Percentiles rank a stretch among this genome's conserved stretches.
phyloP scores from a whole-genome alignment of 2,888 invertebrate species.

The Apocheima hispidaria region DNA sequence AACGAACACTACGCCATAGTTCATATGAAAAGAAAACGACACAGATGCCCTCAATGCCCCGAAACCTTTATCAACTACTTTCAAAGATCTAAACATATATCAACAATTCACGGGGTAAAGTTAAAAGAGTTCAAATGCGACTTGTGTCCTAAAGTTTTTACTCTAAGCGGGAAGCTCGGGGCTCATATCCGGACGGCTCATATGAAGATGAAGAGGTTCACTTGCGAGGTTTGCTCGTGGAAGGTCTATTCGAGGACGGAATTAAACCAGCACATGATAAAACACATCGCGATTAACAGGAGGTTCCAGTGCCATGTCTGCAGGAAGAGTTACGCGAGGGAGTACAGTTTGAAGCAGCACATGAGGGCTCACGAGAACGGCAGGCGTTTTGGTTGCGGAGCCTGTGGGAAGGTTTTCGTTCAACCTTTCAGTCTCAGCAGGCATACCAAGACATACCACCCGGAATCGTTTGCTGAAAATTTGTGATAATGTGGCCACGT shows the following conservation, averaged over 20 bases:
- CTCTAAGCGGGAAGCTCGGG: conserved; percentile 70
- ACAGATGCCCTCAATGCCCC: conserved; percentile 73
- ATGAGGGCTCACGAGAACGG: conserved; percentile 78
- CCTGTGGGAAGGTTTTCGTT: conserved; percentile 72
- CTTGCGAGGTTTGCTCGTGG: conserved; percentile 82
- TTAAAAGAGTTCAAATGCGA: conserved; percentile 76
- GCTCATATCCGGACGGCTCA: conserved; percentile 74
- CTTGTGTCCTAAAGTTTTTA: conserved; percentile 73
- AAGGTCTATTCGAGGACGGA: conserved; percentile 84
- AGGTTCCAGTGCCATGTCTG: conserved; percentile 81
- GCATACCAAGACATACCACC: conserved; percentile 74
- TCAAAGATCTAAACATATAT: conserved; percentile 76
- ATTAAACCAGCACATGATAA: conserved; percentile 83
- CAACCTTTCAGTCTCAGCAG: conserved; percentile 77
- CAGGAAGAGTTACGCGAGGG: conserved; percentile 80
- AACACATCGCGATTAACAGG: conserved; percentile 78
- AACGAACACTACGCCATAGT: conserved; percentile 81
- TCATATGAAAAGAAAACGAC: conserved; percentile 77
- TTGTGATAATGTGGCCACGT: neutral
- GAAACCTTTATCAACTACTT: conserved; percentile 77
- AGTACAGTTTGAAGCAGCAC: conserved; percentile 75
- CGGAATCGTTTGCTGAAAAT: conserved; percentile 39
- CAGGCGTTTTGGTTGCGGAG: conserved; percentile 68
- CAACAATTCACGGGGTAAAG: conserved; percentile 69
- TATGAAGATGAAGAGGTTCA: conserved; percentile 74